A percentile compares a stretch with the other conserved stretches of the same genome.
Evolutionary conservation across 2,113 vertebrate genomes (phyloP).

Genomic region (Odocoileus virginianus): DNA sequence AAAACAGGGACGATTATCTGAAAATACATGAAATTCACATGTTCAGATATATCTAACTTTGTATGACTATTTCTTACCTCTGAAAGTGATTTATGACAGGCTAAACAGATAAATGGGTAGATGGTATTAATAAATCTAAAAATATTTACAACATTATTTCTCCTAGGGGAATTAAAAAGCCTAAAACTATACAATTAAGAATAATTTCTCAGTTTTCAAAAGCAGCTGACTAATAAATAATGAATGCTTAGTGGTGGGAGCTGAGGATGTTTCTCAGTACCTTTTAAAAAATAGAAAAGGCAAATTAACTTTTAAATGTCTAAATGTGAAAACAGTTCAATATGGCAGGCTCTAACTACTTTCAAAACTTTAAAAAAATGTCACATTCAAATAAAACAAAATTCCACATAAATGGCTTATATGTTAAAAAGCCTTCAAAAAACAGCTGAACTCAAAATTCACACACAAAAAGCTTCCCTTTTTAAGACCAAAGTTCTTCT

Average conservation of each 20-base stretch:
- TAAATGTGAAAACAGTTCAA: conserved; percentile 33
- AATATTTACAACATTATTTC: conserved; percentile 45
- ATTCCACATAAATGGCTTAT: conserved; percentile 28
- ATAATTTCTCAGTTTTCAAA: conserved; percentile 33
- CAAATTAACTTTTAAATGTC: conserved; percentile 29
- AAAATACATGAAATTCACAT: conserved; percentile 73
- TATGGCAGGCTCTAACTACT: background rate
- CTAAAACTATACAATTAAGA: conserved; percentile 1
- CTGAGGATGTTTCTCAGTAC: background rate
- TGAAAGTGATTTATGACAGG: background rate
- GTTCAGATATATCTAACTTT: conserved; percentile 58
- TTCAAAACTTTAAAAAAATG: conserved; percentile 24
- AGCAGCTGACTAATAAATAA: conserved; percentile 1
- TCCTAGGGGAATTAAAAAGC: background rate
- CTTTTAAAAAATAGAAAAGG: conserved; percentile 43
- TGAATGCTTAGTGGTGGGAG: background rate
- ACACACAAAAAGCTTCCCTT: background rate
- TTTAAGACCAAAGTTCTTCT: conserved; percentile 26
- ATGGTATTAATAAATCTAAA: background rate
- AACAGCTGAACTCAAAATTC: conserved; percentile 32
- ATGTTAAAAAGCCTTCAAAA: conserved; percentile 16
- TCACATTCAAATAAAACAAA: conserved; percentile 54
- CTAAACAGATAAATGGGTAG: conserved; percentile 13
- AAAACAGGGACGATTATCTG: conserved; percentile 49
- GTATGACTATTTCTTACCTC: conserved; percentile 52